A percentile compares a stretch with the other conserved stretches of the same genome.
phyloP scores from a whole-genome alignment of 2,888 invertebrate species.

The Lymantria dispar region DNA sequence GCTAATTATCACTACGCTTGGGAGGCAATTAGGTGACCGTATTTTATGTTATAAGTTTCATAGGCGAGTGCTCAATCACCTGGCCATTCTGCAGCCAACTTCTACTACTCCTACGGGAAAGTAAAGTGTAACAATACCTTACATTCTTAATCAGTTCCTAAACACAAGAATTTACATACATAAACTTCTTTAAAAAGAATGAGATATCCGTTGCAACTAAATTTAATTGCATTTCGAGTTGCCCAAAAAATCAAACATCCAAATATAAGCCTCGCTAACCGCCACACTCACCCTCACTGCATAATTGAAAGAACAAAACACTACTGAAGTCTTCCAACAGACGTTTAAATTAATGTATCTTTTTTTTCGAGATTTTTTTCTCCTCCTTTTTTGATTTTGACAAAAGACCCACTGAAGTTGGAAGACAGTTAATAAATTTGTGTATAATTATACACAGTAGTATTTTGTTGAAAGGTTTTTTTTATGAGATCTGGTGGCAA shows the following conservation, averaged over 20 bases:
- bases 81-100: too few relatives aligned
- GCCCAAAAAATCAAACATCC: not conserved
- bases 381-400: conserved; percentile 25
- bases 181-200: too few relatives aligned
- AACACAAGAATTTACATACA: too few relatives aligned
- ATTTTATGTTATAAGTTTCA: too few relatives aligned
- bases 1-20: too few relatives aligned
- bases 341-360: conserved; percentile 58
- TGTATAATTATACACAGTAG: conserved; percentile 68
- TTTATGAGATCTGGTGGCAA: conserved; percentile 55
- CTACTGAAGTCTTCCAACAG: conserved; percentile 57
- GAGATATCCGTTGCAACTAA: not conserved
- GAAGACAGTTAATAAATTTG: conserved; percentile 70
- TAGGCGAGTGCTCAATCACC: too few relatives aligned
- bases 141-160: too few relatives aligned
- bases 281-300: conserved; percentile 27
- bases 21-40: too few relatives aligned
- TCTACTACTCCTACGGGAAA: too few relatives aligned
- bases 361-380: conserved; percentile 8
- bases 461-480: conserved; percentile 77
- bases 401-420: conserved; percentile 40
- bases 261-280: conserved; percentile 1
- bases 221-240: not conserved
- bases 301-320: conserved; percentile 55
- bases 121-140: too few relatives aligned